Conservation (phyloP, 2,888 invertebrate genomes). For the Sarcophaga rosellei region DNA sequence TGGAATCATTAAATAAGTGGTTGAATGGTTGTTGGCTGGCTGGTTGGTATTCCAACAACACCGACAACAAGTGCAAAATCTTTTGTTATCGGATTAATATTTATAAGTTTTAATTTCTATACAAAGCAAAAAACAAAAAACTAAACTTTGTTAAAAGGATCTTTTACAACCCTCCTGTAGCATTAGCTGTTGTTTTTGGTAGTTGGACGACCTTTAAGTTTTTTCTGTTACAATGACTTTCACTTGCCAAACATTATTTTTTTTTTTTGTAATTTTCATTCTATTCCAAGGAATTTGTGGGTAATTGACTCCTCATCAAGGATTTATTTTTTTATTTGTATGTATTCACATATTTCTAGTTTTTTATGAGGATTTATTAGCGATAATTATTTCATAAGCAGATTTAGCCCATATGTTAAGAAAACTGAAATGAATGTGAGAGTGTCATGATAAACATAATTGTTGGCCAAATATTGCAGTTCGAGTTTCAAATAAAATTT, state of each 20-base stretch:
- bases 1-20: not conserved
- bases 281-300: conserved; percentile 42
- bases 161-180: conserved; percentile 47
- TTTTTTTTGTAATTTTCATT: conserved; percentile 21
- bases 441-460: not conserved
- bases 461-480: not conserved
- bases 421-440: conserved; percentile 17
- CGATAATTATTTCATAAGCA: conserved; percentile 68
- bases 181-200: conserved; percentile 28
- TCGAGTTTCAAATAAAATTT: too few relatives aligned
- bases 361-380: conserved; percentile 65
- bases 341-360: conserved; percentile 26
- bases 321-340: not conserved
- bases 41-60: not conserved
- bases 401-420: conserved; percentile 61
- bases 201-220: conserved; percentile 52
- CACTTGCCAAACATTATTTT: conserved; percentile 31
- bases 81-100: conserved; percentile 65
- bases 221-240: conserved; percentile 43
- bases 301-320: conserved; percentile 63
- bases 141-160: conserved; percentile 39
- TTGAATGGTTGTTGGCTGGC: conserved; percentile 9
- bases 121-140: conserved; percentile 4
- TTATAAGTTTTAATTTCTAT: conserved; percentile 29
- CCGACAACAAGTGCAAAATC: conserved; percentile 64